A percentile compares a stretch with the other conserved stretches of the same genome.
These are phyloP conservation scores for Drosophila insularis DNA, from an alignment of 1,140 invertebrate species.

Conservation along the genomic window DNA sequence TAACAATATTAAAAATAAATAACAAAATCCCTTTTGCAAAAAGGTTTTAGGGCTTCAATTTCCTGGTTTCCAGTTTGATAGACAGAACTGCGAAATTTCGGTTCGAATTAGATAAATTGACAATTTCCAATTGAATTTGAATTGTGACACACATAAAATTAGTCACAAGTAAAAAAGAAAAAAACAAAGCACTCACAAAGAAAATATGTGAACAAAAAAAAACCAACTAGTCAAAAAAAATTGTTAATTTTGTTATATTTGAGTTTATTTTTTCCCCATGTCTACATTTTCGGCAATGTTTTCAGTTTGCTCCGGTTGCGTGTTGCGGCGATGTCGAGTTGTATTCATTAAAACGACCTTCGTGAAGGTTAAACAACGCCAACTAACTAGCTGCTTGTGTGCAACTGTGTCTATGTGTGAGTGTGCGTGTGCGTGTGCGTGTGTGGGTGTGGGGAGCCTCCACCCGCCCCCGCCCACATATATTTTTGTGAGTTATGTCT, in stretches of 20 bases:
- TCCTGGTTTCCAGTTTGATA: constrained; percentile 1
- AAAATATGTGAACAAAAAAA: constrained; percentile 27
- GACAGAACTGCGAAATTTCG: background rate
- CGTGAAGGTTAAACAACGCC: constrained; percentile 69
- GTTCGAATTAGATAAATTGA: constrained; percentile 4
- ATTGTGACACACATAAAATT: constrained; percentile 2
- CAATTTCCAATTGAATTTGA: constrained; percentile 32
- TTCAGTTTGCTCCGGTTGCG: constrained; percentile 51
- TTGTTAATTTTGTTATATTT: constrained; percentile 5
- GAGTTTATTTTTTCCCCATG: constrained; percentile 1
- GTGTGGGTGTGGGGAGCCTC: constrained; percentile 41
- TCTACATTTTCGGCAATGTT: constrained; percentile 53
- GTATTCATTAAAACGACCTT: constrained; percentile 75
- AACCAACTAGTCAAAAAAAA: background rate
- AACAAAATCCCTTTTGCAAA: constrained; percentile 1
- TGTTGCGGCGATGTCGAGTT: constrained; percentile 57
- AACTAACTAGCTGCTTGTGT: constrained; percentile 37
- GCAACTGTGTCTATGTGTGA: constrained; percentile 34
- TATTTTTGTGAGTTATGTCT: constrained; percentile 21
- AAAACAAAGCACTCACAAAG: constrained; percentile 11
- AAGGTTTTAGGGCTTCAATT: background rate
- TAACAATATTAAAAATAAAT: background rate
- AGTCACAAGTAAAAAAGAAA: constrained; percentile 21
- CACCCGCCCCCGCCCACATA: background rate
- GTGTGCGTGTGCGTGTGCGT: constrained; percentile 36